Evolutionary conservation across 2,888 invertebrate species (phyloP).

Genomic region (Drosophila nigritarsus): DNA sequence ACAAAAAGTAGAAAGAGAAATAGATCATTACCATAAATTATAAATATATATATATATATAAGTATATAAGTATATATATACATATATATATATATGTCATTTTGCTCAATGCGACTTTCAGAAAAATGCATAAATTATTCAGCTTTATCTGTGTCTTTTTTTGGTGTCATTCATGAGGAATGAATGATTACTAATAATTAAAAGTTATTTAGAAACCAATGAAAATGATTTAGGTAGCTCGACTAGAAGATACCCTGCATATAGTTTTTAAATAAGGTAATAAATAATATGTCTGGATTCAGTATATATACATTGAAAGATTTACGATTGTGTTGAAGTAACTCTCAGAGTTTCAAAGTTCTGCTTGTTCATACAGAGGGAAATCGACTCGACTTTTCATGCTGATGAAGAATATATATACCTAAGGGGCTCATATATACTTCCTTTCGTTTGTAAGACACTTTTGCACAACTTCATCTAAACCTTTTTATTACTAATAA

Average conservation of each 20-base stretch:
- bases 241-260: not conserved
- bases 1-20: not conserved
- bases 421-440: not conserved
- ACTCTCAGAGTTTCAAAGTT: not conserved
- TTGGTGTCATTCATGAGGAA: not conserved
- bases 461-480: not conserved
- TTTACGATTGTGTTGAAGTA: not conserved
- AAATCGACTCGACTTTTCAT: not conserved
- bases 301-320: not conserved
- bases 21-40: not conserved
- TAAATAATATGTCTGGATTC: not conserved
- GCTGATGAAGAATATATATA: not conserved
- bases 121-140: not conserved
- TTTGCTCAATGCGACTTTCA: not conserved
- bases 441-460: not conserved
- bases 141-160: not conserved
- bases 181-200: not conserved
- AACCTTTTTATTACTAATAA: not conserved
- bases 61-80: not conserved
- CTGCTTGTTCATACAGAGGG: not conserved
- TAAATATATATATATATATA: not conserved
- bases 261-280: not conserved
- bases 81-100: not conserved
- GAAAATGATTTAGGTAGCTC: fast-evolving
- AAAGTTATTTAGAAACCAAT: not conserved